A percentile compares a stretch with the other conserved stretches of the same genome.
Conservation (phyloP, 1,140 invertebrate genomes). For the Anoplolepis gracilipes region DNA sequence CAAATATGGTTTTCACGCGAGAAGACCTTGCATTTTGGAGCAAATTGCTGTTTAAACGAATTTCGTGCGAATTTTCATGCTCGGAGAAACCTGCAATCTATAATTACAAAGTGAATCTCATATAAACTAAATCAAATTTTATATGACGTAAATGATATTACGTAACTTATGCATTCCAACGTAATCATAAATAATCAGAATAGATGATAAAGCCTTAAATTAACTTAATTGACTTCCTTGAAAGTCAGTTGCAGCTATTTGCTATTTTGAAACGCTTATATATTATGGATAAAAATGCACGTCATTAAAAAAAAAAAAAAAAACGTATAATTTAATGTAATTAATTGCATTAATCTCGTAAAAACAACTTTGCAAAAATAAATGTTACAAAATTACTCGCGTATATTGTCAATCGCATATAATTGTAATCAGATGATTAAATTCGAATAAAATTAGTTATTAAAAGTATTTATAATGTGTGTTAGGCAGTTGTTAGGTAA, state of each 20-base stretch:
- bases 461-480: neutral
- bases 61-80: slow-evolving; percentile 17
- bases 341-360: neutral
- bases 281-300: neutral
- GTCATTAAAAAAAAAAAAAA: no score
- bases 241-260: no score
- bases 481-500: neutral
- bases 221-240: slow-evolving; percentile 2
- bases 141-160: neutral
- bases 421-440: neutral
- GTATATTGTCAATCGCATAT: neutral
- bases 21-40: slow-evolving; percentile 5
- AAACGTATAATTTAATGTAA: neutral
- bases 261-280: neutral
- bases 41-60: slow-evolving; percentile 10
- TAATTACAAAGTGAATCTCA: neutral
- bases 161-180: neutral
- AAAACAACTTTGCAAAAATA: neutral
- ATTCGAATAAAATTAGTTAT: neutral
- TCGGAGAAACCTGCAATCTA: no score
- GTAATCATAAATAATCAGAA: neutral
- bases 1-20: slow-evolving; percentile 14
- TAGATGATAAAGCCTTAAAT: neutral
- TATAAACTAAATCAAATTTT: neutral
- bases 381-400: neutral